phyloP scores from a whole-genome alignment of 2,888 invertebrate species.

The Epirrhoe tristata region DNA sequence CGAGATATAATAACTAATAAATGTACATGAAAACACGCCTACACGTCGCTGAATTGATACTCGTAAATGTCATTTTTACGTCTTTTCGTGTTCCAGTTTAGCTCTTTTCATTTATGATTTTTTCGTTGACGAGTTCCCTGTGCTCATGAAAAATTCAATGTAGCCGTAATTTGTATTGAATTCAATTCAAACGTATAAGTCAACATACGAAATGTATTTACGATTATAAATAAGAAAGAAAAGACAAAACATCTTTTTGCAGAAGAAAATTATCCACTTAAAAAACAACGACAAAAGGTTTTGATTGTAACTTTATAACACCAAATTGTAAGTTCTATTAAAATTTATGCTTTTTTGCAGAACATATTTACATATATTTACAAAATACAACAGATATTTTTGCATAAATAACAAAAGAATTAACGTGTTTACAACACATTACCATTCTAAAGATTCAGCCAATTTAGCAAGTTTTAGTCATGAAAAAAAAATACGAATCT shows the following conservation, averaged over 20 bases:
- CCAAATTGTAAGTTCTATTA: no score
- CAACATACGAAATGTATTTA: constrained; percentile 5
- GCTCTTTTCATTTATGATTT: constrained; percentile 24
- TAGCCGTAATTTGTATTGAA: constrained; percentile 13
- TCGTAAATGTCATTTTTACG: constrained; percentile 42
- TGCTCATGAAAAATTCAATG: constrained; percentile 14
- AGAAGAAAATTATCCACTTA: no score
- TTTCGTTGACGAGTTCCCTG: constrained; percentile 21
- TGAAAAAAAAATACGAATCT: constrained; percentile 20
- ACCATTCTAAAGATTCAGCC: background rate
- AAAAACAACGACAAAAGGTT: no score
- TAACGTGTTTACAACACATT: background rate
- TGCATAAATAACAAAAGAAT: background rate
- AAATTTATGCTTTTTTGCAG: no score
- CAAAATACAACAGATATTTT: no score
- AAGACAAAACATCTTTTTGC: background rate
- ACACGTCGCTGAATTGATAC: constrained; percentile 41
- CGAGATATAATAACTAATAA: constrained; percentile 45
- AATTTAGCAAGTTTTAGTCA: background rate
- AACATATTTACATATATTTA: no score
- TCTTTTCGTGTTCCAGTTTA: constrained; percentile 34
- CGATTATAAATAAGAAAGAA: background rate
- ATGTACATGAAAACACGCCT: constrained; percentile 42
- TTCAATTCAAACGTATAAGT: background rate
- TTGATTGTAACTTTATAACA: no score